A percentile compares a stretch with the other conserved stretches of the same genome.
Conservation (phyloP, 2,888 invertebrate genomes). For the Netelia melanura region DNA sequence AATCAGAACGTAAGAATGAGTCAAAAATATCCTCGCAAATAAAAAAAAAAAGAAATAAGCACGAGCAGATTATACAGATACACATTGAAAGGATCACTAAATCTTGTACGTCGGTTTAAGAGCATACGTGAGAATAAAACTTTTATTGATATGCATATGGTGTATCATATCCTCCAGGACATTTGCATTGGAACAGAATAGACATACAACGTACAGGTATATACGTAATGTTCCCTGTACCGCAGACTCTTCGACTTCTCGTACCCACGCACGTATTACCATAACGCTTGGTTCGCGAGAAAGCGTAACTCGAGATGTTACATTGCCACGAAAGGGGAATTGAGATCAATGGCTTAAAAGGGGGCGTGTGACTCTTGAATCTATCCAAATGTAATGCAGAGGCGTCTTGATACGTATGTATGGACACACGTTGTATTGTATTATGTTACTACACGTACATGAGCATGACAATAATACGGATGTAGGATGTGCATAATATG, state of each 20-base stretch:
- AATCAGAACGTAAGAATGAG: too few species aligned
- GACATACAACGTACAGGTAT: neutral
- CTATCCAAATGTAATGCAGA: conserved; percentile 69
- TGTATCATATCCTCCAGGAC: conserved; percentile 16
- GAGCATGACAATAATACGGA: neutral
- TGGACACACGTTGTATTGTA: conserved; percentile 21
- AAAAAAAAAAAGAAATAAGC: neutral
- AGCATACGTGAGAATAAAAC: neutral
- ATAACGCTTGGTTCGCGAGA: conserved; percentile 43
- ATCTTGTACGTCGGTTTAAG: conserved; percentile 12
- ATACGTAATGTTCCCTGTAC: conserved; percentile 12
- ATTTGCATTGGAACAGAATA: conserved; percentile 9
- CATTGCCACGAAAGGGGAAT: conserved; percentile 69
- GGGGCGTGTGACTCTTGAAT: conserved; percentile 71
- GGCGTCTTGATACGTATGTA: conserved; percentile 54
- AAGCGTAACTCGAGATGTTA: conserved; percentile 71
- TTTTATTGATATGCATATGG: neutral
- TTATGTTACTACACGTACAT: neutral
- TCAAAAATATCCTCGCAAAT: too few species aligned
- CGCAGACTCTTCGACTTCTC: conserved; percentile 40
- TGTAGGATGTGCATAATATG: conserved; percentile 13
- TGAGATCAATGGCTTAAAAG: conserved; percentile 72
- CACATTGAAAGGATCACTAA: conserved; percentile 4
- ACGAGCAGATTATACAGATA: conserved; percentile 1
- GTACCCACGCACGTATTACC: conserved; percentile 63